A percentile compares a stretch with the other conserved stretches of the same genome.
phyloP scores from a whole-genome alignment of 2,888 invertebrate genomes.

The Neuroscelio doddi region DNA sequence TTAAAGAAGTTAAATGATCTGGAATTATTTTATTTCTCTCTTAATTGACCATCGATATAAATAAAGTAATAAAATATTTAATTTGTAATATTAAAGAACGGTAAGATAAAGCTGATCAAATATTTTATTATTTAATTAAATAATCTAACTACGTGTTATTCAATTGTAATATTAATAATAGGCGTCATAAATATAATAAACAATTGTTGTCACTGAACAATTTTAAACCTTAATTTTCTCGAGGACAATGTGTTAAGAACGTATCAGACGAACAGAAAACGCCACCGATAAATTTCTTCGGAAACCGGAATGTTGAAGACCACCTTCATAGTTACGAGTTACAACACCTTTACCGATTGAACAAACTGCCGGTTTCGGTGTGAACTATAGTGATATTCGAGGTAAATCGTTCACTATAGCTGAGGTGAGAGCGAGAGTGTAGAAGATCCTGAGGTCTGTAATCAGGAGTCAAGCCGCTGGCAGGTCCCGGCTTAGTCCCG shows the following conservation, averaged over 20 bases:
- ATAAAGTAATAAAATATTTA: too few species aligned
- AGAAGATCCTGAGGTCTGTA: slow-evolving; percentile 70
- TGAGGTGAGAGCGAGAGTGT: slow-evolving; percentile 71
- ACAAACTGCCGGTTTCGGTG: slow-evolving; percentile 60
- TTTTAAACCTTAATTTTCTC: too few species aligned
- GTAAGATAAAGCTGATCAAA: too few species aligned
- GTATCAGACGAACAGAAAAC: slow-evolving; percentile 49
- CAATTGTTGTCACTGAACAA: too few species aligned
- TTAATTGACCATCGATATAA: too few species aligned
- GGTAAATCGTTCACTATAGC: slow-evolving; percentile 45
- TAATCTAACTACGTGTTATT: too few species aligned
- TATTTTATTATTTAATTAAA: too few species aligned
- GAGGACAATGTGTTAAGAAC: slow-evolving; percentile 26
- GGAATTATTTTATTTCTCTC: too few species aligned
- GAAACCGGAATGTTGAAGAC: slow-evolving; percentile 63
- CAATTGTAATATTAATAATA: too few species aligned
- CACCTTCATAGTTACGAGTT: slow-evolving; percentile 62
- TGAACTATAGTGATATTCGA: slow-evolving; percentile 63
- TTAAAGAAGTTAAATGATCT: too few species aligned
- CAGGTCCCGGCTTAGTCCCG: slow-evolving; percentile 53
- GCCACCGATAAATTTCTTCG: slow-evolving; percentile 65
- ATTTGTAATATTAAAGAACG: too few species aligned
- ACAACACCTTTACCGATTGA: slow-evolving; percentile 63
- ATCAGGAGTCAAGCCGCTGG: slow-evolving; percentile 62
- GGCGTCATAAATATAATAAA: too few species aligned